These are phyloP conservation scores for Rhinogobio ventralis DNA, from an alignment of 2,797 vertebrate genomes.

Conservation along the genomic window DNA sequence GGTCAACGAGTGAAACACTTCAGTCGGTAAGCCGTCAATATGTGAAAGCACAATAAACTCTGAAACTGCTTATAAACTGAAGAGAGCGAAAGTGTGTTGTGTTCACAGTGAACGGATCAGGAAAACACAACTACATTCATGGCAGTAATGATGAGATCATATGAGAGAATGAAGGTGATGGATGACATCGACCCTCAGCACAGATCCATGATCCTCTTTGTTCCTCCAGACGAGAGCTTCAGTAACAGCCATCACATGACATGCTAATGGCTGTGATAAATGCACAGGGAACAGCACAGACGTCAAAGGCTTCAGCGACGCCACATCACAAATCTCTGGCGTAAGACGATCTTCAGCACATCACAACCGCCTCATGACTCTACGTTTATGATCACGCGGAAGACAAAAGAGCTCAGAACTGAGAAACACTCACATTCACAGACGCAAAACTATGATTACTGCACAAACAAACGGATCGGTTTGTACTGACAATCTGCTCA, in stretches of 20 bases:
- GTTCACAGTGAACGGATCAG: neutral
- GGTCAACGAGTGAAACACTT: neutral
- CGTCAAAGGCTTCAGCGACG: slow-evolving; percentile 16
- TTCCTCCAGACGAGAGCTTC: slow-evolving; percentile 51
- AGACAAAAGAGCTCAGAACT: neutral
- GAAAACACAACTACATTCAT: neutral
- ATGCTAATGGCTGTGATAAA: slow-evolving; percentile 45
- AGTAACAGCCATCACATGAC: slow-evolving; percentile 46
- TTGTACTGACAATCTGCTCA: neutral
- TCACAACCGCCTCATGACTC: neutral
- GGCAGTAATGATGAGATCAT: too few species aligned
- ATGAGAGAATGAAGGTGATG: slow-evolving; percentile 19
- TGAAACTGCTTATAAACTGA: neutral
- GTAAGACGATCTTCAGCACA: slow-evolving; percentile 31
- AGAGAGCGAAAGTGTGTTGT: neutral
- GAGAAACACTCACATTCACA: neutral
- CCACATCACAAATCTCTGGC: slow-evolving; percentile 47
- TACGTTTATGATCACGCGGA: neutral
- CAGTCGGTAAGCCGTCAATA: neutral
- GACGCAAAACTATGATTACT: neutral
- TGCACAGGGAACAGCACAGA: slow-evolving; percentile 37
- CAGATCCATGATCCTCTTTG: slow-evolving; percentile 45
- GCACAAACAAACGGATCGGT: too few species aligned
- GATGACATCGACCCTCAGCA: neutral
- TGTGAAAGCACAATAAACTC: neutral